Conservation (phyloP, 2,797 vertebrate genomes). For the Xiphophorus birchmanni region DNA sequence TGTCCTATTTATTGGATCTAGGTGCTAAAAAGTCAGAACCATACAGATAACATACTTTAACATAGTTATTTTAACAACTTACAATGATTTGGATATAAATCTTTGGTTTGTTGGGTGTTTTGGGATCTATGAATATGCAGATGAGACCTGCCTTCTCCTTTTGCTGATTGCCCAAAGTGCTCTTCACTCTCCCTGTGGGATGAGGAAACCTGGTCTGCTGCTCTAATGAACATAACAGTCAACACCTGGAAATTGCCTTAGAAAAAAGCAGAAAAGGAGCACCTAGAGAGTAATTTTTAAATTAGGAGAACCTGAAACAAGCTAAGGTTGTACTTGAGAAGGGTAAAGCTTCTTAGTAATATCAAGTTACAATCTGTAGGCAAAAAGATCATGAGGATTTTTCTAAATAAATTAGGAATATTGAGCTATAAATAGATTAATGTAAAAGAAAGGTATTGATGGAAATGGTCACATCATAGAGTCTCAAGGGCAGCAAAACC, state of each 20-base stretch:
- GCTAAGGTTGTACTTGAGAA: not conserved
- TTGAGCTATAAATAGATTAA: not conserved
- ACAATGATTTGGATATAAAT: not conserved
- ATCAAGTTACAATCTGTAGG: not conserved
- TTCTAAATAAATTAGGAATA: not conserved
- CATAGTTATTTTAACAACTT: not conserved
- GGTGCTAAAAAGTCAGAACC: not conserved
- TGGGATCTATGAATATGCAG: not conserved
- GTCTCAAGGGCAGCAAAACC: not conserved
- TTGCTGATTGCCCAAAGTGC: constrained; percentile 2
- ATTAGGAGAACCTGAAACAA: not conserved
- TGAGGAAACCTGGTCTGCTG: not conserved
- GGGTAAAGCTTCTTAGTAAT: not conserved
- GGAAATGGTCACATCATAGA: not conserved
- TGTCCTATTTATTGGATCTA: not conserved
- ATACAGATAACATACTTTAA: not conserved
- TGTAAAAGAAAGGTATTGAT: not conserved
- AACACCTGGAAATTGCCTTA: constrained; percentile 4
- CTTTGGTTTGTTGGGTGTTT: not conserved
- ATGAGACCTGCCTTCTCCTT: not conserved
- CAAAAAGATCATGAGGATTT: not conserved
- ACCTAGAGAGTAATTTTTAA: not conserved
- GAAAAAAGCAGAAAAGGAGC: not conserved
- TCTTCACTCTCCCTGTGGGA: not conserved
- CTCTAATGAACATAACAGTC: constrained; percentile 1